These are phyloP conservation scores for Clivina fossor DNA, from an alignment of 2,888 invertebrate species.

Conservation along the genomic window DNA sequence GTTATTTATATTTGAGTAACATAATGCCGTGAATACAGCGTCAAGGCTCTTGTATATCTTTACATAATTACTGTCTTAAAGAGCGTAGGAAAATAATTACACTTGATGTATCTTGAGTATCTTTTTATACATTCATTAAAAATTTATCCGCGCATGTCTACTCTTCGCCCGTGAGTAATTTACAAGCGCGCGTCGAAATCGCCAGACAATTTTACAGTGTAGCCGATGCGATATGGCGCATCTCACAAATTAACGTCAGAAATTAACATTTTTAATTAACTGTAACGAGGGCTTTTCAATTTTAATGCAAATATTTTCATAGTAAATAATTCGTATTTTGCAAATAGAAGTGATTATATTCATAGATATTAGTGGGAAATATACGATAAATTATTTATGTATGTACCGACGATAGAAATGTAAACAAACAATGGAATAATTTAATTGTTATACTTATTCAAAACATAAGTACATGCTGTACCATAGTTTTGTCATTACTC, in stretches of 20 bases:
- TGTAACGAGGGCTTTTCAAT: constrained; percentile 26
- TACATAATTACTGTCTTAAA: constrained; percentile 14
- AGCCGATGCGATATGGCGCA: background rate
- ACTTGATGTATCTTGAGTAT: constrained; percentile 22
- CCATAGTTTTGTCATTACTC: too few relatives aligned
- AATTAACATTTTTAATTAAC: constrained; percentile 31
- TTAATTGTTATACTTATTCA: too few relatives aligned
- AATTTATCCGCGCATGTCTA: constrained; percentile 7
- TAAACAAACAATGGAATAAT: too few relatives aligned
- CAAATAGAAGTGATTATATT: constrained; percentile 20
- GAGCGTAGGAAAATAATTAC: constrained; percentile 24
- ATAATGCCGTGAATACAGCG: too few relatives aligned
- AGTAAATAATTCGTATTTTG: constrained; percentile 17
- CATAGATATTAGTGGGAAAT: too few relatives aligned
- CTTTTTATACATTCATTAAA: constrained; percentile 32
- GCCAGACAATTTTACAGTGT: constrained; percentile 2
- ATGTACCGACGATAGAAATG: too few relatives aligned
- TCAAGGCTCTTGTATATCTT: constrained; percentile 9
- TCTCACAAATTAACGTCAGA: constrained; percentile 24
- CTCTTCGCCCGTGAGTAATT: constrained; percentile 29
- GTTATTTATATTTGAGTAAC: too few relatives aligned
- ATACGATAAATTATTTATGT: too few relatives aligned
- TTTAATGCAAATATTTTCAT: constrained; percentile 27
- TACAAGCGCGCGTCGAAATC: constrained; percentile 10
- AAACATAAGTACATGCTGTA: too few relatives aligned